Evolutionary conservation across 1,140 invertebrate species (phyloP), one percentile per base, ranked within the genome.

Genomic region (Drosophila persimilis): DNA sequence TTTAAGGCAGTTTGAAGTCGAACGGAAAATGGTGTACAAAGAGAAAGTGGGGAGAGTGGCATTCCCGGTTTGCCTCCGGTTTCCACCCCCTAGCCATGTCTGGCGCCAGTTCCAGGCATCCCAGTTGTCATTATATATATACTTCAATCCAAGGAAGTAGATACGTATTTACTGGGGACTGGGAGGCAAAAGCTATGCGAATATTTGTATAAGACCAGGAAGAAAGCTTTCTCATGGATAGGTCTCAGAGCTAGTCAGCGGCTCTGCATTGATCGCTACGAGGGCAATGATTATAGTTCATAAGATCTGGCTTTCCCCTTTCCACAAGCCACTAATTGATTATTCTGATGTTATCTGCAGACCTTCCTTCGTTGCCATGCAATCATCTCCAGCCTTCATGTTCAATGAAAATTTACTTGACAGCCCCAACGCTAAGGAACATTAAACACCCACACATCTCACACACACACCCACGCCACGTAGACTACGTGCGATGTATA

Each of bases 321-420:
- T 0, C 11, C 4, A 39, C 15, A 51, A 11, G 9, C 5, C 24
- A 15, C n/a, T 24, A 45, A 69, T 66, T 45, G 65, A 69, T 73
- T 64, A 48, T 26, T 53, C 41, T 29, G 17, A 53, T 47, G 50
- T 59, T 84, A 80, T 85, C 80, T 67, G 61, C 70, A 46, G 47
- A 58, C 59, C 52, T 43, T 31, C 52, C 39, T 31, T 35, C 35
- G 59, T 51, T 83, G 74, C 64, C 56, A 52, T 71, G 53, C 73
- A 76, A 73, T 84, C 67, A 77, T 69, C 73, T 47, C 24, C 67
- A 29, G 57, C 60, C 48, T 56, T 77, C 62, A 60, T 59, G 52
- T 81, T 86, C 83, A 78, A 81, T 88, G 78, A 78, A 65, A 73
- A 81, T 67, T 70, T 67, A 64, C 81, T 86, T 84, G 73, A 79